Conservation (phyloP, 2,888 invertebrate genomes). For the Dolomedes plantarius region DNA sequence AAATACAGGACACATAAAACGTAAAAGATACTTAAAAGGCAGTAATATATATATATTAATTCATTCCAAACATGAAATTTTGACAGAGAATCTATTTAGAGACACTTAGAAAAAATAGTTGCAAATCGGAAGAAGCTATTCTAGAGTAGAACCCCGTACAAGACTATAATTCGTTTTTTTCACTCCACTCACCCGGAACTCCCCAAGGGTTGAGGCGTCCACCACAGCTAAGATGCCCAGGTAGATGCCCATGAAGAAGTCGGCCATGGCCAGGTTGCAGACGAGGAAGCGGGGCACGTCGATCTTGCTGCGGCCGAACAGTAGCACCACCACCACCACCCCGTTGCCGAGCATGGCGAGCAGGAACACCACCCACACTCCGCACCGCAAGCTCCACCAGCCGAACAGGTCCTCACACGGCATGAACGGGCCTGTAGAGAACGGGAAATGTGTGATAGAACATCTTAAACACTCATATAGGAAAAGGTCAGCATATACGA, state of each 20-base stretch:
- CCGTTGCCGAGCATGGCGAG: slow-evolving; percentile 97
- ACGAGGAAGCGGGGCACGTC: slow-evolving; percentile 97
- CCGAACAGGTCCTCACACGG: slow-evolving; percentile 97
- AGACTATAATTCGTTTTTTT: too few species aligned
- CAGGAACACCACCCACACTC: slow-evolving; percentile 97
- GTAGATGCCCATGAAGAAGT: slow-evolving; percentile 98
- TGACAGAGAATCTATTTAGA: too few species aligned
- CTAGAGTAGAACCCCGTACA: too few species aligned
- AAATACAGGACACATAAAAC: too few species aligned
- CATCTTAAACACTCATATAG: too few species aligned
- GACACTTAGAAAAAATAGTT: too few species aligned
- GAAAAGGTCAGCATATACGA: too few species aligned
- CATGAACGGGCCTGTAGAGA: slow-evolving; percentile 92
- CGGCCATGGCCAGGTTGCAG: slow-evolving; percentile 96
- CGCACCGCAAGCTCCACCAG: slow-evolving; percentile 97
- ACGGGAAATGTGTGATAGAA: too few species aligned
- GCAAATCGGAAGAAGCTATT: too few species aligned
- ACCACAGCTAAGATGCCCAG: slow-evolving; percentile 94
- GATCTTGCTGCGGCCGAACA: slow-evolving; percentile 93
- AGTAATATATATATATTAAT: too few species aligned
- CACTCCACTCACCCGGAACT: slow-evolving; percentile 84
- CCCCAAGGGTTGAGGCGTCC: slow-evolving; percentile 95
- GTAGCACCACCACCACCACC: slow-evolving; percentile 93
- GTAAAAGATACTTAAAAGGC: too few species aligned
- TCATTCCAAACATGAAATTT: too few species aligned